Base-by-base conservation (phyloP, 2,888 invertebrate genomes). In the Cremastobaeus sp. region DNA sequence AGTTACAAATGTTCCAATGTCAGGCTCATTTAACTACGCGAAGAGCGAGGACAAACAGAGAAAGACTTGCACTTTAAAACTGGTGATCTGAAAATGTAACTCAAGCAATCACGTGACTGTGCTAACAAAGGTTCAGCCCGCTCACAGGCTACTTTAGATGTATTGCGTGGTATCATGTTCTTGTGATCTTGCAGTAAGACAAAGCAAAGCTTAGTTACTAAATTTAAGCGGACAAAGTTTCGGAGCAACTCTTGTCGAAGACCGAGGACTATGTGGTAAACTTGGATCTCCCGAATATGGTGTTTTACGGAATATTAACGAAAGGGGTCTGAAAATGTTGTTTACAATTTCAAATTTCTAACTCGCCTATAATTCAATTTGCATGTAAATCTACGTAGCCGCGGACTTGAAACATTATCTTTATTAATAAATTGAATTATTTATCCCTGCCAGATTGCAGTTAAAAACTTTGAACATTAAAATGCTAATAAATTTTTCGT, bases 401-500 rank as follows among this genome's bases (percentile, higher is more conserved):
- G n/a, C 2, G 14, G 15, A 34, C 3, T 14, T 41, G 11, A 20
- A 41, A 15, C 3, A 14, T 15, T 14, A 4, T 35, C 6, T 28
- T 2, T 9, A 32, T 48, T 48, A 30, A 48, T 34, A 48, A 28
- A 3, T 1, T 1, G 3, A 28, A 25, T 17, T 3, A 25, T 60
- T 50, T 20, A 62, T 41, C 34, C 48, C 30, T 30, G 12, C 14
- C 11, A 48, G n/a, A 50, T 35, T 35, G 32, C 12, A 12, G 9
- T 6, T 14, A 11, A 21, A 39, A 47, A 50, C 48, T 39, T 47
- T 18, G 21, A 35, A 47, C 12, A 39, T 54, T 21, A 52, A 60
- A 69, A 47, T 52, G 54, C 21, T 54, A 60, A 60, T 54, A 60
- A 37, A 60, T 60, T 54, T 54, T 69, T 59, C 45, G 32, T 18